Conservation (phyloP, 2,888 invertebrate species). For the Agonum fuliginosum region DNA sequence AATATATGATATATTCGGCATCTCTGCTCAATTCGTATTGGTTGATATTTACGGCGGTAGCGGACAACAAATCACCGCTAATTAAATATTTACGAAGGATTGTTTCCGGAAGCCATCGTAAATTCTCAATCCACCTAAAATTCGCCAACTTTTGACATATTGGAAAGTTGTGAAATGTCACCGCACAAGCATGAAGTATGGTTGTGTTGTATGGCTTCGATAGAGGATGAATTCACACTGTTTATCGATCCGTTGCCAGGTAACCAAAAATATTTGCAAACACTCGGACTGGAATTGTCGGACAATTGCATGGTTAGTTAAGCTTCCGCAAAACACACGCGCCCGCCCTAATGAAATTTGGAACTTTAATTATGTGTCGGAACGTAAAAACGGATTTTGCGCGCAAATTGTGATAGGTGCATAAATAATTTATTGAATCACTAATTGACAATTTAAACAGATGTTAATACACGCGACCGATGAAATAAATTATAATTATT, state of each 20-base stretch:
- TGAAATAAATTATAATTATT: conserved; percentile 42
- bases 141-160: conserved; percentile 28
- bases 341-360: conserved; percentile 45
- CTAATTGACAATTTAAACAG: conserved; percentile 46
- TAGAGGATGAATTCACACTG: too few species aligned
- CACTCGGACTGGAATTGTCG: conserved; percentile 19
- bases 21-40: background rate
- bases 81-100: conserved; percentile 28
- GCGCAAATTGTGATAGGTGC: conserved; percentile 30
- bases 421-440: conserved; percentile 46
- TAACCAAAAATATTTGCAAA: conserved; percentile 43
- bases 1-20: conserved; percentile 25
- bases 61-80: conserved; percentile 40
- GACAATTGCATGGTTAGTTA: conserved; percentile 37
- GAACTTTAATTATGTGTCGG: conserved; percentile 40
- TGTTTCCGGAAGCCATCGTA: conserved; percentile 18
- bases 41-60: conserved; percentile 1
- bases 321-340: conserved; percentile 21
- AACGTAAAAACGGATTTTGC: conserved; percentile 30
- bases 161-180: conserved; percentile 36
- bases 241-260: conserved; percentile 37
- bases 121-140: background rate
- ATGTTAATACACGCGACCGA: conserved; percentile 24
- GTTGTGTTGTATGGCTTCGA: background rate
- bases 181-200: conserved; percentile 25